Conservation (phyloP, 2,888 invertebrate genomes). For the Aelia acuminata region DNA sequence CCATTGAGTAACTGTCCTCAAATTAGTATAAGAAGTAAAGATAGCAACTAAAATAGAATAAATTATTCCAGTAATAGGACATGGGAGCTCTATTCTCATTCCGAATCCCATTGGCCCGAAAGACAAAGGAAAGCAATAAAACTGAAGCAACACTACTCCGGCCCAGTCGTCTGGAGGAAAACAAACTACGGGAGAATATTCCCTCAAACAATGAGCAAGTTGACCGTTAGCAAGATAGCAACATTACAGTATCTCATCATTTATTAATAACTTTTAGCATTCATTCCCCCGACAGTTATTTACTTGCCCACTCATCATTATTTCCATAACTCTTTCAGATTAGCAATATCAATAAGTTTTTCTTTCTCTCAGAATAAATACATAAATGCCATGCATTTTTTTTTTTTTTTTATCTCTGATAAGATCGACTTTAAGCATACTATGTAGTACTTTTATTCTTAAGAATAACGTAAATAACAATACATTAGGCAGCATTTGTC, state of each 20-base stretch:
- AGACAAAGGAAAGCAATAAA: slow-evolving; percentile 28
- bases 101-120: not conserved
- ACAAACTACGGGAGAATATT: not conserved
- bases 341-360: too few relatives aligned
- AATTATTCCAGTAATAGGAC: slow-evolving; percentile 41
- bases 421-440: too few relatives aligned
- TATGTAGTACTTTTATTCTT: too few relatives aligned
- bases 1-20: not conserved
- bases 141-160: not conserved
- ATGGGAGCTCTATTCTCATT: slow-evolving; percentile 30
- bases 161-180: slow-evolving; percentile 18
- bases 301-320: not conserved
- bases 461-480: too few relatives aligned
- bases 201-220: not conserved
- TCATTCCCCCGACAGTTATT: not conserved
- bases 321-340: not conserved
- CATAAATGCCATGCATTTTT: too few relatives aligned
- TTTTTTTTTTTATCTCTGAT: too few relatives aligned
- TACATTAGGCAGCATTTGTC: too few relatives aligned
- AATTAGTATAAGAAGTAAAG: slow-evolving; percentile 10
- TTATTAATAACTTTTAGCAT: not conserved
- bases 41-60: slow-evolving; percentile 35
- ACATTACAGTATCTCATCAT: slow-evolving; percentile 4
- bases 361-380: too few relatives aligned
- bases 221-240: slow-evolving; percentile 12